Percentiles rank a stretch among this genome's conserved stretches.
These are phyloP conservation scores for Clinocottus analis DNA, from an alignment of 2,113 vertebrate genomes.

Conservation along the genomic window DNA sequence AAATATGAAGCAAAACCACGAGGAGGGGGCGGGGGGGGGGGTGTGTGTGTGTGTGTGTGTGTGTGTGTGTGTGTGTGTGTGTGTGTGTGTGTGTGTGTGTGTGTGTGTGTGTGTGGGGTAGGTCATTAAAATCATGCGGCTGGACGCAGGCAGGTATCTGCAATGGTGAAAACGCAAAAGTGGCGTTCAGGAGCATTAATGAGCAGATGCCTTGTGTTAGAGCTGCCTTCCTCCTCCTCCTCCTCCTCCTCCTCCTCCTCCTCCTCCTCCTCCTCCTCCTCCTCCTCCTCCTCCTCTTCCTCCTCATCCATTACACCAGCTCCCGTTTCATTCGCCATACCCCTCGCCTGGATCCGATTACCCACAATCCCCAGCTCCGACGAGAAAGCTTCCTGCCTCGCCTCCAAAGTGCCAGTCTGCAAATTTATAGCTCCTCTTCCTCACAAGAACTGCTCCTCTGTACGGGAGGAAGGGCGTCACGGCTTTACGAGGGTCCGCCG, in stretches of 20 bases:
- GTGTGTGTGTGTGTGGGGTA: no score
- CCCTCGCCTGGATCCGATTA: slow-evolving; percentile 71
- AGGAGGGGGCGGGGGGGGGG: not conserved
- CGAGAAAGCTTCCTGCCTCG: slow-evolving; percentile 63
- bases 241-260: not conserved
- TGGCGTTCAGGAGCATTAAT: slow-evolving; percentile 58
- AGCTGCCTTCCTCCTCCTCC: slow-evolving; percentile 1
- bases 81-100: no score
- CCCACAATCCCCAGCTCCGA: slow-evolving; percentile 62
- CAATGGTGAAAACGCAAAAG: slow-evolving; percentile 45
- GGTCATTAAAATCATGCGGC: slow-evolving; percentile 33
- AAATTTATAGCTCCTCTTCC: slow-evolving; percentile 63
- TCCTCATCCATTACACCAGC: slow-evolving; percentile 10
- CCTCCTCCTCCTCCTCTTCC: not conserved
- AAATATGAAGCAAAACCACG: slow-evolving; percentile 11
- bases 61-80: no score
- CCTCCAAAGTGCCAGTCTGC: slow-evolving; percentile 58
- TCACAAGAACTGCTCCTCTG: slow-evolving; percentile 3
- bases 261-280: not conserved
- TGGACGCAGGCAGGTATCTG: slow-evolving; percentile 26
- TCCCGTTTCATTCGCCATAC: slow-evolving; percentile 46
- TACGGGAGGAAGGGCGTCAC: slow-evolving; percentile 18
- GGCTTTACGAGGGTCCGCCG: slow-evolving; percentile 56
- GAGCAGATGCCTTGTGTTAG: slow-evolving; percentile 59
- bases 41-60: no score